Percentiles rank a stretch among this genome's conserved stretches.
Conservation (phyloP, 1,140 invertebrate species). For the Hormaphis cornu region DNA sequence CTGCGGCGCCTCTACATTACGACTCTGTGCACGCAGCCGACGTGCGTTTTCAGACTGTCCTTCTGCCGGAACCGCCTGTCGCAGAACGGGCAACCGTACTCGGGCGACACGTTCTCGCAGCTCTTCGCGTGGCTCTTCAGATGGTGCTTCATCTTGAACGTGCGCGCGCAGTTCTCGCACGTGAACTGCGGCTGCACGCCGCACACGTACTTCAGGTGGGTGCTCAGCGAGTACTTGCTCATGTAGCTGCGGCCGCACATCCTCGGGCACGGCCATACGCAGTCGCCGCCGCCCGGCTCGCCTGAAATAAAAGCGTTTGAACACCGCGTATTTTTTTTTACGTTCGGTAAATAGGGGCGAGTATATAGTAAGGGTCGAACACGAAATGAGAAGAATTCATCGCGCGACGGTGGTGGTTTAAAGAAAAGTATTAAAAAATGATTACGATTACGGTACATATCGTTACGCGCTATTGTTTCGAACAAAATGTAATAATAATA, state of each 20-base stretch:
- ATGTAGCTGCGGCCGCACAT: conserved; percentile 41
- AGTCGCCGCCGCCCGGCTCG: background rate
- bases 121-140: conserved; percentile 31
- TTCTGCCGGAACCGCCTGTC: conserved; percentile 47
- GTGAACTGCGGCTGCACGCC: conserved; percentile 38
- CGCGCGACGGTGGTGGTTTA: too few species aligned
- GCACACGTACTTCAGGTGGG: conserved; percentile 42
- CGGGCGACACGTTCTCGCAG: background rate
- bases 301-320: background rate
- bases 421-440: too few species aligned
- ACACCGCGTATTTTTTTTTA: too few species aligned
- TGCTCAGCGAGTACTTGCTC: conserved; percentile 41
- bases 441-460: too few species aligned
- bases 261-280: conserved; percentile 15
- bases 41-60: conserved; percentile 38
- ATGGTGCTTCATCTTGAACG: conserved; percentile 18
- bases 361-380: too few species aligned
- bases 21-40: conserved; percentile 36
- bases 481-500: too few species aligned
- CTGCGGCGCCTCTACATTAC: background rate
- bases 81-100: conserved; percentile 55
- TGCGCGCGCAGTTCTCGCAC: conserved; percentile 33
- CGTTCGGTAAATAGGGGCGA: too few species aligned
- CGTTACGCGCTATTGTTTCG: too few species aligned
- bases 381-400: too few species aligned